phyloP scores from a whole-genome alignment of 2,888 invertebrate genomes.

The Antheraea assamensis region DNA sequence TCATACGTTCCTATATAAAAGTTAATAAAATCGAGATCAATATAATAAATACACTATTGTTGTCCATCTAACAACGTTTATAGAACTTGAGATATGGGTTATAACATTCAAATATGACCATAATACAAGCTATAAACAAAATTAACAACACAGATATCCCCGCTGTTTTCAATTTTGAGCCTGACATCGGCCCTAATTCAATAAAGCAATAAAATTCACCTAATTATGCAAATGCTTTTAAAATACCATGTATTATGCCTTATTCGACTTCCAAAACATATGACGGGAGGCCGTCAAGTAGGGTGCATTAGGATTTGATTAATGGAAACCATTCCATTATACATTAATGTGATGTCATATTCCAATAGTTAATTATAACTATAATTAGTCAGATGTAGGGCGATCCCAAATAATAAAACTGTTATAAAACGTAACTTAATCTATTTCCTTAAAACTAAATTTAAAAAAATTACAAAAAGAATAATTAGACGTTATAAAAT shows the following conservation, averaged over 20 bases:
- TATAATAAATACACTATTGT: constrained; percentile 75
- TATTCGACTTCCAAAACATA: constrained; percentile 69
- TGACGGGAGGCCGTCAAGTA: constrained; percentile 64
- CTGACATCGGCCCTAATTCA: constrained; percentile 82
- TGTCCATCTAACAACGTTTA: constrained; percentile 72
- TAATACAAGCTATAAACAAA: constrained; percentile 81
- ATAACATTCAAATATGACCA: constrained; percentile 76
- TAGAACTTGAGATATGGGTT: constrained; percentile 72
- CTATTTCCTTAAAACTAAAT: not conserved
- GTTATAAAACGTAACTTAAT: not conserved
- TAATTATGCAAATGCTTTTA: constrained; percentile 81
- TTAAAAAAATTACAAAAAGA: not conserved
- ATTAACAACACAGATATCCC: constrained; percentile 81
- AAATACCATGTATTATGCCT: constrained; percentile 74
- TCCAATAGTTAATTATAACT: constrained; percentile 58
- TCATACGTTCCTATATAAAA: constrained; percentile 33
- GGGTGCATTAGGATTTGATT: constrained; percentile 65
- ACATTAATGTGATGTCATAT: constrained; percentile 45
- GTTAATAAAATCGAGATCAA: constrained; percentile 52
- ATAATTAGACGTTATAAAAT: not conserved
- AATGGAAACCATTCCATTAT: constrained; percentile 51
- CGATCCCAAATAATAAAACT: not conserved
- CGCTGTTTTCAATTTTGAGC: constrained; percentile 80
- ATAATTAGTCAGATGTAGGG: constrained; percentile 46
- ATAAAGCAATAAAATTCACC: constrained; percentile 83